Conservation (phyloP, 2,113 vertebrate genomes). For the Hyperoodon ampullatus region DNA sequence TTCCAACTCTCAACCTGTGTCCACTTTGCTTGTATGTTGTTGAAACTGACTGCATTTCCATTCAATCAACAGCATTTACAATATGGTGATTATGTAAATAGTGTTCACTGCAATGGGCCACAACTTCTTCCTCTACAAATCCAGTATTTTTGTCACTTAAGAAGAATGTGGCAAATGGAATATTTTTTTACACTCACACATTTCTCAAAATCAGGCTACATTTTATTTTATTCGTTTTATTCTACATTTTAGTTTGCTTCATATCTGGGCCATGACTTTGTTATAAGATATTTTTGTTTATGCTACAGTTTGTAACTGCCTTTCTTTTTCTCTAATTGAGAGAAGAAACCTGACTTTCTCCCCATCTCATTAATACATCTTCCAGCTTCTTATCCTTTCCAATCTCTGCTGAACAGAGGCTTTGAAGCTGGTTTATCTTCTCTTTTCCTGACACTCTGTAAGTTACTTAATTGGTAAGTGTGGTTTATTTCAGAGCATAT, state of each 20-base stretch:
- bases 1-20: background rate
- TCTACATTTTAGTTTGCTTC: background rate
- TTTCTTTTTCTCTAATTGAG: background rate
- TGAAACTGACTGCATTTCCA: background rate
- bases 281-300: background rate
- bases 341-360: background rate
- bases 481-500: background rate
- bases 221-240: background rate
- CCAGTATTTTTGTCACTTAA: background rate
- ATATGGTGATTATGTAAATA: background rate
- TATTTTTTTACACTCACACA: background rate
- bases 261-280: background rate
- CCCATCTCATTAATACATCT: background rate
- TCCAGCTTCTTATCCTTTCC: background rate
- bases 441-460: background rate
- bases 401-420: background rate
- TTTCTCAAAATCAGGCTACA: background rate
- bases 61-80: background rate
- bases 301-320: background rate
- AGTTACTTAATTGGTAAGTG: slow-evolving; percentile 8
- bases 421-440: background rate
- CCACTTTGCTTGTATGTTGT: background rate
- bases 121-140: background rate
- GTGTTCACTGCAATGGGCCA: background rate
- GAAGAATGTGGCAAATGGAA: background rate